phyloP scores from a whole-genome alignment of 2,797 vertebrate genomes.

The Lateolabrax maculatus region DNA sequence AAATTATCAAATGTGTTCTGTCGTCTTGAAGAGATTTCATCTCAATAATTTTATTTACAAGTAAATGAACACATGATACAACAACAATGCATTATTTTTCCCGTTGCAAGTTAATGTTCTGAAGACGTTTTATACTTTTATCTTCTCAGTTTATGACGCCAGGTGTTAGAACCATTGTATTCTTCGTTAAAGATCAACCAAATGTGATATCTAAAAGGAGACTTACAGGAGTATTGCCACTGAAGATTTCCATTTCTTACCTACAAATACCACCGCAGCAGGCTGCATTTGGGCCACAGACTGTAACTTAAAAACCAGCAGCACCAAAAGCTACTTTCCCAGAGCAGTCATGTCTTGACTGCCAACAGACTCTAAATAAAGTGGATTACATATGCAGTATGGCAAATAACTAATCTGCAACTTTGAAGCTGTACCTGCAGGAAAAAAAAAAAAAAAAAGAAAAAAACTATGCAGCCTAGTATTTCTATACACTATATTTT shows the following conservation, averaged over 20 bases:
- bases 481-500: not conserved
- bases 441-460: not conserved
- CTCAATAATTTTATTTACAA: not conserved
- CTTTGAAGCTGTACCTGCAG: not conserved
- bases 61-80: not conserved
- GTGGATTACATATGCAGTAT: conserved; percentile 8
- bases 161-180: not conserved
- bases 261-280: conserved; percentile 1
- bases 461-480: not conserved
- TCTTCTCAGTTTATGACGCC: not conserved
- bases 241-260: not conserved
- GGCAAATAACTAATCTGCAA: conserved; percentile 6
- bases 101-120: not conserved
- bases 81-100: not conserved
- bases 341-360: conserved; percentile 10
- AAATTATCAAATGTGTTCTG: too few species aligned
- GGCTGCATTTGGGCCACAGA: conserved; percentile 10
- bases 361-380: conserved; percentile 36
- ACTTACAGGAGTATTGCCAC: too few species aligned
- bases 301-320: conserved; percentile 28
- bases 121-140: not conserved
- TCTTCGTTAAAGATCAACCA: not conserved
- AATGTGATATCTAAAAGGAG: not conserved
- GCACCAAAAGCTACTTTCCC: conserved; percentile 5
- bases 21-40: too few species aligned